Conservation (phyloP, 2,113 vertebrate species). For the Lamprotornis superbus region DNA sequence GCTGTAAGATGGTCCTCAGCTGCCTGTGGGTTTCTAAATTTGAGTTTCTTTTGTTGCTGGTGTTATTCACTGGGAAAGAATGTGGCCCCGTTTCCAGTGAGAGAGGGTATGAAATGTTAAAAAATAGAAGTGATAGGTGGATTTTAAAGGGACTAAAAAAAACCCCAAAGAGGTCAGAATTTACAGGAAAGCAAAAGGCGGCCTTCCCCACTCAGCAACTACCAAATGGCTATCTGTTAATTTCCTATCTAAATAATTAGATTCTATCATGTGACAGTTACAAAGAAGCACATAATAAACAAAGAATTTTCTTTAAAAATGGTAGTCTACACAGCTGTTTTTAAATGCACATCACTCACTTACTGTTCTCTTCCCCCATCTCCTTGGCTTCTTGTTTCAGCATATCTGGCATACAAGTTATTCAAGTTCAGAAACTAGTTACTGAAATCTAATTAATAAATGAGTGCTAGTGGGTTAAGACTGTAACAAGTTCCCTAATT, state of each 20-base stretch:
- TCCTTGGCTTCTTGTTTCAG: not conserved
- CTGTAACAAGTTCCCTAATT: not conserved
- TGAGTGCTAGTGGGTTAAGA: not conserved
- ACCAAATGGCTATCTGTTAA: not conserved
- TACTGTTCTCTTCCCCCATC: not conserved
- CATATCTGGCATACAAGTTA: not conserved
- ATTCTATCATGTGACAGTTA: not conserved
- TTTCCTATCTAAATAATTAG: not conserved
- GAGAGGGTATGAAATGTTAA: constrained; percentile 11
- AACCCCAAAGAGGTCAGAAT: not conserved
- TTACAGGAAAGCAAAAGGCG: not conserved
- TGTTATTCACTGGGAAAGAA: constrained; percentile 35
- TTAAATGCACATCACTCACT: not conserved
- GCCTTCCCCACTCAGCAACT: not conserved
- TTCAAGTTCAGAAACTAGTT: constrained; percentile 30
- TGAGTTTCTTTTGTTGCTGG: constrained; percentile 29
- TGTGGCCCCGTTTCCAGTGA: not conserved
- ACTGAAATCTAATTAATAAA: constrained; percentile 25
- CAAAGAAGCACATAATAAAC: not conserved
- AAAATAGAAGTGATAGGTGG: not conserved
- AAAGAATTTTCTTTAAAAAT: constrained; percentile 1
- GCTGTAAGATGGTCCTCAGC: not conserved
- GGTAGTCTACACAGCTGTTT: not conserved
- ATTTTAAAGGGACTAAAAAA: not conserved
- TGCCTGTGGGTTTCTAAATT: not conserved